A percentile compares a stretch with the other conserved stretches of the same genome.
Conservation (phyloP, 2,113 vertebrate genomes). For the Dendrocopos noguchii region DNA sequence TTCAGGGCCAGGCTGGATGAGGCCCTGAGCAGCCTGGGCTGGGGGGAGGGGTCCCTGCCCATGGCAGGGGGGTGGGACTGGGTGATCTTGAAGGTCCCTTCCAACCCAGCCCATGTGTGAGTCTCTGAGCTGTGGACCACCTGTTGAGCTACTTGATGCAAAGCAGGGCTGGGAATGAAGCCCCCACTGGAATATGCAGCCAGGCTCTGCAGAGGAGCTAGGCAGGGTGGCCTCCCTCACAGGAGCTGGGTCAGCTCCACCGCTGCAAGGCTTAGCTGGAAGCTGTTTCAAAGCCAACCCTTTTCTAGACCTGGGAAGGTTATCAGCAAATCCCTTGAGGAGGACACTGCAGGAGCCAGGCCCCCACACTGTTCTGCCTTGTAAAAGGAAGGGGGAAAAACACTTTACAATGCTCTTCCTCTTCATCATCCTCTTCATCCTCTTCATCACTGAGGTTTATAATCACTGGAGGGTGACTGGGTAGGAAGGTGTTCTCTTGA, state of each 20-base stretch:
- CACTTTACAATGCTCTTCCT: constrained; percentile 63
- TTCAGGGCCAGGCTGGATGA: too few species aligned
- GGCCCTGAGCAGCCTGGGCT: too few species aligned
- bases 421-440: constrained; percentile 49
- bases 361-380: not conserved
- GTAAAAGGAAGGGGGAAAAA: not conserved
- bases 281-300: not conserved
- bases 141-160: not conserved
- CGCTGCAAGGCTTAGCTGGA: not conserved
- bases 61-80: too few species aligned
- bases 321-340: not conserved
- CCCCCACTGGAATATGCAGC: not conserved
- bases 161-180: not conserved
- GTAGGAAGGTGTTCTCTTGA: constrained; percentile 12
- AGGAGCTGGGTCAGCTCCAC: not conserved
- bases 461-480: not conserved
- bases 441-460: not conserved
- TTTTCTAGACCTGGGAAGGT: not conserved
- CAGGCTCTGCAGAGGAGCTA: not conserved
- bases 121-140: not conserved
- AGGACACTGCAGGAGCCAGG: not conserved
- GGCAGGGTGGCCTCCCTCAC: not conserved
- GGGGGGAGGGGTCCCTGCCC: too few species aligned
- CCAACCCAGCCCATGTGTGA: not conserved
- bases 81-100: too few species aligned